Percentiles rank a stretch among this genome's conserved stretches.
Conservation (phyloP, 1,140 invertebrate species). For the Nasonia vitripennis region DNA sequence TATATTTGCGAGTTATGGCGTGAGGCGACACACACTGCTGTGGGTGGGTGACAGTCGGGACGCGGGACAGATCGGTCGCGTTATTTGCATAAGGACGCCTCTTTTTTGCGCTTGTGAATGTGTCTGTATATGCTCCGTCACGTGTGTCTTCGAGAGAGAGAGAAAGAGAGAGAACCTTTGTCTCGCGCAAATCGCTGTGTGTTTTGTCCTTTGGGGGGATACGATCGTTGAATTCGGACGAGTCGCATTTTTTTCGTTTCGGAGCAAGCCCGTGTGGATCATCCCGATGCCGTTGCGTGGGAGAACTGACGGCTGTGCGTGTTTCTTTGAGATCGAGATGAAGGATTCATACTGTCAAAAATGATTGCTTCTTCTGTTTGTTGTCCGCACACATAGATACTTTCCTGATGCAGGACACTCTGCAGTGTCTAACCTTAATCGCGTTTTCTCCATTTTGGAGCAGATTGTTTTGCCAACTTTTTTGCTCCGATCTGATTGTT, state of each 20-base stretch:
- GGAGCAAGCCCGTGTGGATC: background rate
- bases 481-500: too few species aligned
- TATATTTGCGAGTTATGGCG: constrained; percentile 3
- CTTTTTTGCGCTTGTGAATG: background rate
- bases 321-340: background rate
- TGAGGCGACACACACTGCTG: background rate
- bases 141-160: constrained; percentile 12
- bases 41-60: background rate
- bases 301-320: background rate
- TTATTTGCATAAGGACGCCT: constrained; percentile 47
- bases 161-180: background rate
- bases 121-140: background rate
- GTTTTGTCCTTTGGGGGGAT: background rate
- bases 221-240: background rate
- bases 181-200: background rate
- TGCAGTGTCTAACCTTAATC: background rate
- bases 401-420: background rate
- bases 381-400: background rate
- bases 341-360: background rate
- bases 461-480: background rate
- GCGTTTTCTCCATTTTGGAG: background rate
- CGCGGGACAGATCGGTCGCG: background rate
- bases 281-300: background rate
- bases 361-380: background rate
- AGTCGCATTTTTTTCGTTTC: background rate